Percentiles rank a stretch among this genome's conserved stretches.
Evolutionary conservation across 2,888 invertebrate species (phyloP).

Genomic region (Volucella bombylans): DNA sequence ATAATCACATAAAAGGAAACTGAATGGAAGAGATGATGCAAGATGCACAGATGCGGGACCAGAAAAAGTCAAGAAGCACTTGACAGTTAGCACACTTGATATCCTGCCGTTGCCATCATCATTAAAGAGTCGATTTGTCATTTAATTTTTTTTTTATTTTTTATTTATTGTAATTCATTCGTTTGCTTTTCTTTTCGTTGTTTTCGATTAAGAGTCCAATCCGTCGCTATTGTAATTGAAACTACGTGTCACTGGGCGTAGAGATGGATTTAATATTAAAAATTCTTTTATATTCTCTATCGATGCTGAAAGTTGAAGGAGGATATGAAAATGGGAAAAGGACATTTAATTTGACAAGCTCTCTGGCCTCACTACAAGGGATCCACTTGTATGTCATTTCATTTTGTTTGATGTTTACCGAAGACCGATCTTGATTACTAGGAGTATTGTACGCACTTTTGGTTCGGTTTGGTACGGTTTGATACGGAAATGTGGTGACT

Average conservation of each 20-base stretch:
- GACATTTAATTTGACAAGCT: slow-evolving; percentile 71
- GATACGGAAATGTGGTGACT: slow-evolving; percentile 47
- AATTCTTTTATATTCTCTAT: slow-evolving; percentile 30
- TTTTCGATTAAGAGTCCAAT: slow-evolving; percentile 50
- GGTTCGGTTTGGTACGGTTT: slow-evolving; percentile 2
- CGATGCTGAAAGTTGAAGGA: background rate
- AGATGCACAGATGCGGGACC: slow-evolving; percentile 52
- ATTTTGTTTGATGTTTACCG: slow-evolving; percentile 73
- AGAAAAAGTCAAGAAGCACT: slow-evolving; percentile 66
- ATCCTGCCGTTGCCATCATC: slow-evolving; percentile 55
- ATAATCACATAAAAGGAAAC: slow-evolving; percentile 59
- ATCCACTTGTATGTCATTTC: slow-evolving; percentile 74
- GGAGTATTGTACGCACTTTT: slow-evolving; percentile 52
- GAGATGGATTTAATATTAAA: slow-evolving; percentile 9
- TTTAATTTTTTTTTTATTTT: background rate
- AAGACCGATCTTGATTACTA: slow-evolving; percentile 72
- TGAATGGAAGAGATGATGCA: slow-evolving; percentile 29
- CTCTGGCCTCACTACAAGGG: slow-evolving; percentile 55
- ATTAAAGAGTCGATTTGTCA: slow-evolving; percentile 68
- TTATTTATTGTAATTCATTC: slow-evolving; percentile 11
- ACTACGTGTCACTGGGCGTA: slow-evolving; percentile 64
- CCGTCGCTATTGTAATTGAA: slow-evolving; percentile 66
- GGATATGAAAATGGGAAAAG: slow-evolving; percentile 56
- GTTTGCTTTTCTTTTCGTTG: slow-evolving; percentile 28
- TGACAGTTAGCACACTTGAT: slow-evolving; percentile 72